Base-by-base conservation (phyloP, 2,888 invertebrate species). In the Cataglyphis livida region DNA sequence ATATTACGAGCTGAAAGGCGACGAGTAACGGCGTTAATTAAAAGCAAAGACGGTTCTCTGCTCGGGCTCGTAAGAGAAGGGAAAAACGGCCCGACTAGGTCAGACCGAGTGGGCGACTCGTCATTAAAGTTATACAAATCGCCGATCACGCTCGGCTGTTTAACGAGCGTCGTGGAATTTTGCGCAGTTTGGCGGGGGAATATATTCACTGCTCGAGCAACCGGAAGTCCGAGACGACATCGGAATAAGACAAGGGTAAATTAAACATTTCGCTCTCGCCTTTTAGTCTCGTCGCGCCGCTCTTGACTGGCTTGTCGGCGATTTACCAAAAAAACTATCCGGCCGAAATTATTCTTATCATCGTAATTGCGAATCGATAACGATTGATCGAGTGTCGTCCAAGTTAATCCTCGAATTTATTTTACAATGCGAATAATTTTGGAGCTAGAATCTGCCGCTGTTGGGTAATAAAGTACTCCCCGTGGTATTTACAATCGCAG, bases 61-160 rank as follows among this genome's bases (percentile, higher is more conserved):
- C 41, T 59, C 83, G 78, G 82, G 87, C 84, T 51, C 85, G 87
- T 82, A 71, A 48, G 54, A 15, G 32, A 38, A 79, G 65, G n/a
- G 74, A 78, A 78, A 78, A 51, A 59, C 12, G 28, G 48, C 61
- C n/a, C 15, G 25, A 51, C 6, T 15, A 21, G 6, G 54, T 51
- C 2, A 38, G 48, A 28, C 68, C 48, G 61, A 3, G 25, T 15
- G n/a, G 15, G 73, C 62, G 68, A 75, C 82, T 82, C 90, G 86
- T 91, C 91, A 90, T 91, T 92, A 92, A 91, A 86, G 87, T 91
- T 88, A 88, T 89, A 92, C 91, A 90, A 91, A 92, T 91, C 91
- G 90, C 84, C 90, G 90, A 91, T 91, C 90, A 88, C 88, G 88
- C 87, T 83, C 75, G 85, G 86, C 85, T 86, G 86, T 87, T 91